phyloP scores from a whole-genome alignment of 2,888 invertebrate species.

The Byasa hedistus region DNA sequence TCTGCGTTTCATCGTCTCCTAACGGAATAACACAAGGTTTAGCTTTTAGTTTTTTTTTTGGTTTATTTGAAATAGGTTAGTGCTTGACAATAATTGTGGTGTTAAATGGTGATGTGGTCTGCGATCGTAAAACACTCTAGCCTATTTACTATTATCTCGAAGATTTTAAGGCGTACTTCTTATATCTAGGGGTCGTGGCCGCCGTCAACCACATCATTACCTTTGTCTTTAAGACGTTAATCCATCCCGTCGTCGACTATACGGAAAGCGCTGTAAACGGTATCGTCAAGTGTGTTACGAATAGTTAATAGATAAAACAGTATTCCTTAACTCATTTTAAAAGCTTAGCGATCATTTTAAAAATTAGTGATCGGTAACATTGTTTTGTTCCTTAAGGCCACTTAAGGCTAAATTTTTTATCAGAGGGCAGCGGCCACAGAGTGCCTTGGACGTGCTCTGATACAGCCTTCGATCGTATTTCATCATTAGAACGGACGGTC shows the following conservation, averaged over 20 bases:
- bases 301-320: not conserved
- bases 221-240: no score
- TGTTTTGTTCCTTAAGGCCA: slow-evolving; percentile 42
- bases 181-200: no score
- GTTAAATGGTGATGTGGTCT: no score
- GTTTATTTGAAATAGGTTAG: no score
- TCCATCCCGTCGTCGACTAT: no score
- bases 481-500: slow-evolving; percentile 61
- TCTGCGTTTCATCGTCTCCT: not conserved
- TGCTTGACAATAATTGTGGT: no score
- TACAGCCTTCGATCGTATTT: slow-evolving; percentile 66
- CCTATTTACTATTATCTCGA: no score
- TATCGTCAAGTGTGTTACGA: not conserved
- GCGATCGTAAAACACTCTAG: no score
- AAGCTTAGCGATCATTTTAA: no score
- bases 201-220: no score
- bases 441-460: slow-evolving; percentile 52
- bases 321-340: not conserved
- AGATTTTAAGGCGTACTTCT: no score
- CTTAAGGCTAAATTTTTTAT: slow-evolving; percentile 42
- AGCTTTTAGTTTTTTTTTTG: not conserved
- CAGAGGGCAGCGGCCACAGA: slow-evolving; percentile 51
- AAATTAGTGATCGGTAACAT: not conserved
- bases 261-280: no score
- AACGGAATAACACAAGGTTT: not conserved